Base-by-base conservation (phyloP, 2,888 invertebrate genomes). In the Nemotelus nigrinus region DNA sequence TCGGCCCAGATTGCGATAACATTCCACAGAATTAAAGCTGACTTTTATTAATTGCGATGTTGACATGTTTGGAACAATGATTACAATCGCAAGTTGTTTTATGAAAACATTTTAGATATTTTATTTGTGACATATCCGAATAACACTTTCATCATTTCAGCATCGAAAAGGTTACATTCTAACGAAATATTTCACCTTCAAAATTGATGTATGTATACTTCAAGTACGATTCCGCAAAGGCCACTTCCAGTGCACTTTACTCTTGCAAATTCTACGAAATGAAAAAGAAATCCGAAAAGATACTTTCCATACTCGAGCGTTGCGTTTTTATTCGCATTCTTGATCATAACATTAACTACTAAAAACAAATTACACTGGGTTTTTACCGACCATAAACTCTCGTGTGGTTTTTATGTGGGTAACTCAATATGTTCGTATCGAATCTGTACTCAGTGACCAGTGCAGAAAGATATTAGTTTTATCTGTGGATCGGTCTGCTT, bases 31-130 rank as follows among this genome's bases (percentile, higher is more conserved):
- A 48, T 67, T 67, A 7, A 2, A 25, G n/a, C 7, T 47, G 67
- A 67, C 45, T 67, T 2, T 48, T 47, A 67, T 67, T 67, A 48
- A 67, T 67, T 67, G 67, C 48, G 45, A 58, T 58, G n/a, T 8
- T 25, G 58, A 58, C 25, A 4, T 60, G 25, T 8, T 4, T 2
- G 10, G 10, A 25, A 57, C 25, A 50, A 50, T 50, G 50, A 41
- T 4, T 60, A 1, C 25, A 25, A 25, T 25, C 25, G 25, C 25
- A 25, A 25, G 25, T 1, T 25, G 25, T 25, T 25, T 25, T 25
- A 25, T 25, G 25, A 25, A 25, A 25, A 25, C 25, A 25, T 25
- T 25, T 25, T 0, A 25, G 25, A 25, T 25, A 25, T 25, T 25
- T 25, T 25, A 25, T 25, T 25, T 25, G 25, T 25, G 25, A 25